phyloP scores from a whole-genome alignment of 1,140 invertebrate species.

The Pseudomyrmex concolor region DNA sequence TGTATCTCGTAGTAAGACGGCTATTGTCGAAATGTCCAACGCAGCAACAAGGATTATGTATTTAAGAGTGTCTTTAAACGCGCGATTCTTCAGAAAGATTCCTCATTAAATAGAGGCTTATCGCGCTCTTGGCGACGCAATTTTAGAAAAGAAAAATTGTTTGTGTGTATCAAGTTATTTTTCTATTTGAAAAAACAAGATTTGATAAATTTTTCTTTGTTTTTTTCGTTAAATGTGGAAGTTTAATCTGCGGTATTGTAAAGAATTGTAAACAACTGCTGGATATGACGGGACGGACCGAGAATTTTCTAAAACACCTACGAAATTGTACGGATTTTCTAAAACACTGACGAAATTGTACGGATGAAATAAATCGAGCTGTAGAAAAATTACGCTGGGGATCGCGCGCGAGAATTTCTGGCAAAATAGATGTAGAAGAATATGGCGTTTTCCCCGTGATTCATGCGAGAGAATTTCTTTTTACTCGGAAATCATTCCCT shows the following conservation, averaged over 20 bases:
- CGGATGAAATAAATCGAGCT: constrained; percentile 18
- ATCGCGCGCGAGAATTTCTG: constrained; percentile 7
- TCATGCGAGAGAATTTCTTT: constrained; percentile 43
- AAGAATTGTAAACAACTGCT: background rate
- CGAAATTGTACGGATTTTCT: background rate
- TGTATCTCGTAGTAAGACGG: constrained; percentile 36
- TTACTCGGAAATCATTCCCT: constrained; percentile 16
- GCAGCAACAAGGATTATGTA: constrained; percentile 45
- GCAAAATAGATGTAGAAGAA: constrained; percentile 36
- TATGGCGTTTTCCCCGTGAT: background rate
- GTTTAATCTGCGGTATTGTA: background rate
- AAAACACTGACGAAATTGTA: background rate
- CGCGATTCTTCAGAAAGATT: background rate
- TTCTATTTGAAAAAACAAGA: background rate
- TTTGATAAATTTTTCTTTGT: background rate
- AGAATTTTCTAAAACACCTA: too few species aligned
- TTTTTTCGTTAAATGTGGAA: background rate
- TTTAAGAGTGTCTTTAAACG: constrained; percentile 24
- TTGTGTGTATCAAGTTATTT: too few species aligned
- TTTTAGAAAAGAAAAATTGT: too few species aligned
- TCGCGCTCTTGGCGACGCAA: too few species aligned
- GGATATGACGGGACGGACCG: background rate
- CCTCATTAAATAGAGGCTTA: background rate
- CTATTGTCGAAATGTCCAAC: constrained; percentile 58
- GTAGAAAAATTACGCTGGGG: background rate